A percentile compares a stretch with the other conserved stretches of the same genome.
phyloP scores from a whole-genome alignment of 2,113 vertebrate genomes.

The Archocentrus centrarchus region DNA sequence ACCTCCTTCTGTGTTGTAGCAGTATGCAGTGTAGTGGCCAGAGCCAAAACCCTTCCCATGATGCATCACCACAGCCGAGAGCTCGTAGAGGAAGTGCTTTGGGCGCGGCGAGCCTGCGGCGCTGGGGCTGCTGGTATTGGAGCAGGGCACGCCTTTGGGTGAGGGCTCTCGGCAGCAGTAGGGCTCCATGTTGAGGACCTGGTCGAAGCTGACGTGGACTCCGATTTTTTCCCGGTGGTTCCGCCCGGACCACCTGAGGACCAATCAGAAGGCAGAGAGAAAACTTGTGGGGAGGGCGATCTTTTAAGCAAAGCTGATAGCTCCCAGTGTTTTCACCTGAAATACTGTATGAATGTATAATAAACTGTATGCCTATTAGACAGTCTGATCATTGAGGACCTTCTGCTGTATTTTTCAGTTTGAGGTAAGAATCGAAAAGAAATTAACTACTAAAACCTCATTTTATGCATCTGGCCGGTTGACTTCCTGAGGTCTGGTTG shows the following conservation, averaged over 20 bases:
- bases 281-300: neutral
- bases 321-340: neutral
- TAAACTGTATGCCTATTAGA: neutral
- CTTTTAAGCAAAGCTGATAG: neutral
- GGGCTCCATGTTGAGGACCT: conserved; percentile 96
- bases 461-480: no score
- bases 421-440: neutral
- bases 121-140: conserved; percentile 55
- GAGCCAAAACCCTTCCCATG: conserved; percentile 99
- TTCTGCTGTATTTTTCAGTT: no score
- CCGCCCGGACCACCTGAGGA: conserved; percentile 94
- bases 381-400: no score
- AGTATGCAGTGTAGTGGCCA: conserved; percentile 99
- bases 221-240: conserved; percentile 99
- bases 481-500: no score
- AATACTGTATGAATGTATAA: neutral
- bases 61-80: conserved; percentile 99
- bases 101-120: conserved; percentile 75
- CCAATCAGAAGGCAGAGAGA: neutral
- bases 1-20: conserved; percentile 99
- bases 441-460: no score
- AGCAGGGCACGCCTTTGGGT: conserved; percentile 46
- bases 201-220: conserved; percentile 96
- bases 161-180: conserved; percentile 91
- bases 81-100: conserved; percentile 92